These are phyloP conservation scores for Sebastes taczanowskii DNA, from an alignment of 2,797 vertebrate species.

Conservation along the genomic window DNA sequence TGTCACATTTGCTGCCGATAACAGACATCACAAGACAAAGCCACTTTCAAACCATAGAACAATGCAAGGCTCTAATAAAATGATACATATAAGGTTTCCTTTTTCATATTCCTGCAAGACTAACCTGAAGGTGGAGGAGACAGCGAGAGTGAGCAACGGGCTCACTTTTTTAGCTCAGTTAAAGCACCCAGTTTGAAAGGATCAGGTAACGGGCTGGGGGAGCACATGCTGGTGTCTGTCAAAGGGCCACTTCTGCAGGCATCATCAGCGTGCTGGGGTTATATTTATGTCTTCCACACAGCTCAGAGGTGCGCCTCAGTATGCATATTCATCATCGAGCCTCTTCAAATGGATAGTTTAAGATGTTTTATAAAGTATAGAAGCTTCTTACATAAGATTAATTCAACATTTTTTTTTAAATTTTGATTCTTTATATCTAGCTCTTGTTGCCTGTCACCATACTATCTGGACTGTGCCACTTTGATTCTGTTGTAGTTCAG, in stretches of 20 bases:
- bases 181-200: slow-evolving; percentile 85
- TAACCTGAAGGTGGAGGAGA: slow-evolving; percentile 83
- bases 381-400: background rate
- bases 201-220: slow-evolving; percentile 86
- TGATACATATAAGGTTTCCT: slow-evolving; percentile 15
- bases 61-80: slow-evolving; percentile 22
- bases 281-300: slow-evolving; percentile 82
- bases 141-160: slow-evolving; percentile 77
- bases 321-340: slow-evolving; percentile 46
- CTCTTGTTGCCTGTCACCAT: background rate
- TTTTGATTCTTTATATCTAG: background rate
- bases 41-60: slow-evolving; percentile 1
- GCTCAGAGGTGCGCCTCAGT: slow-evolving; percentile 58
- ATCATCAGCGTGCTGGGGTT: slow-evolving; percentile 85
- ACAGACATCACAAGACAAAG: slow-evolving; percentile 8
- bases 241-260: slow-evolving; percentile 89
- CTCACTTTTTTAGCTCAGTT: slow-evolving; percentile 85
- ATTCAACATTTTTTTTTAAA: background rate
- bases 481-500: slow-evolving; percentile 30
- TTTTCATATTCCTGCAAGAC: slow-evolving; percentile 70
- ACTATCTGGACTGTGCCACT: background rate
- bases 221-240: slow-evolving; percentile 96
- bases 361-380: background rate
- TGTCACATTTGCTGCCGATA: slow-evolving; percentile 6
- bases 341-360: slow-evolving; percentile 15